Conservation (phyloP, 1,140 invertebrate genomes). For the Frieseomelitta varia region DNA sequence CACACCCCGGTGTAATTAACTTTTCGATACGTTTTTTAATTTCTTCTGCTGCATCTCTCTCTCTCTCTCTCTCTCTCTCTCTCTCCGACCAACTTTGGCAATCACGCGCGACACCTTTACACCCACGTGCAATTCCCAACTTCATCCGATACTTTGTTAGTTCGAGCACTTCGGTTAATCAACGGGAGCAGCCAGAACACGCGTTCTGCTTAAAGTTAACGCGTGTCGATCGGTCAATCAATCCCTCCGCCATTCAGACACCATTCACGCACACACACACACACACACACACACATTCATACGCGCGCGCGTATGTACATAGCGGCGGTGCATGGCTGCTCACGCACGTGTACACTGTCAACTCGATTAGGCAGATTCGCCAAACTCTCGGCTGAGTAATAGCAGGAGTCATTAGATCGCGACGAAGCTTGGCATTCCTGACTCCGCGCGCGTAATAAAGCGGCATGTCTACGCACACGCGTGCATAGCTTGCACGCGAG, state of each 20-base stretch:
- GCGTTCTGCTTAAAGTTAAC: conserved; percentile 33
- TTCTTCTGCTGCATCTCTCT: not conserved
- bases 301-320: not conserved
- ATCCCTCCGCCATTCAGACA: conserved; percentile 16
- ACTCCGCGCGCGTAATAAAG: conserved; percentile 35
- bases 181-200: not conserved
- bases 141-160: not conserved
- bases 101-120: not conserved
- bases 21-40: not conserved
- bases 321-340: not conserved
- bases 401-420: conserved; percentile 49
- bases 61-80: too few species aligned
- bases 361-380: conserved; percentile 50
- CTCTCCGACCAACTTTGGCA: not conserved
- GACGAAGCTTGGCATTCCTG: conserved; percentile 50
- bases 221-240: conserved; percentile 65
- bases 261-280: not conserved
- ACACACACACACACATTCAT: not conserved
- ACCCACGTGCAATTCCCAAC: not conserved
- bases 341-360: conserved; percentile 46
- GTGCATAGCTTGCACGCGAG: not conserved
- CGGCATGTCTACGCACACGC: conserved; percentile 29
- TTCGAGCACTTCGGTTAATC: conserved; percentile 4
- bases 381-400: conserved; percentile 50
- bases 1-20: not conserved